Evolutionary conservation across 2,888 invertebrate species (phyloP), one percentile per base, ranked within the genome.

Genomic region (Xestia c-nigrum): DNA sequence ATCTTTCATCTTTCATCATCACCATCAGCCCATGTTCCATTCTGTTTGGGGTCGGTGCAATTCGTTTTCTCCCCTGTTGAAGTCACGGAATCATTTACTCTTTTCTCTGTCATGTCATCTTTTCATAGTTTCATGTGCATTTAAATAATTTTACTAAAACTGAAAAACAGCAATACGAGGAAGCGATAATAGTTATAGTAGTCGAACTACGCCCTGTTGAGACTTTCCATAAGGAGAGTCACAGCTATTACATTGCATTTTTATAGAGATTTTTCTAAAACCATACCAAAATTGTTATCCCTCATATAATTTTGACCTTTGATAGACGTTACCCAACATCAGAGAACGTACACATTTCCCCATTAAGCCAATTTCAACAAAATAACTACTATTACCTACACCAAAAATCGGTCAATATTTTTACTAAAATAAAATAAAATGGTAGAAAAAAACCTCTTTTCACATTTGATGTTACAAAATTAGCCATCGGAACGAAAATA

Each of bases 401-500:
- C 9, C 38, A 14, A 82, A 78, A 70, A 43, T 61, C 47, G 0
- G 61, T 71, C 75, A 83, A 85, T 71, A 70, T 73, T 86, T 70
- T 61, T 43, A 76, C 76, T 59, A 72, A 74, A 74, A 73, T 59
- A 55, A 76, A 87, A 82, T 77, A 59, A 57, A 65, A 61, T 16
- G 0, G 9, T 16, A 16, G 21, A 64, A 68, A 70, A 52, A 74
- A 74, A 46, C 3, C 40, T 64, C 59, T 70, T 74, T 81, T 77
- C 46, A 83, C 65, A 59, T 83, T 81, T 87, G 80, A 85, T 83
- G 85, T 69, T 66, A 71, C 83, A 78, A 90, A 90, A 91, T 92
- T 91, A 88, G 90, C 88, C 87, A 84, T 87, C 80, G 84, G 67
- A 80, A 86, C 77, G 79, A 86, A 89, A 92, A 93, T 91, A 90